Conservation (phyloP, 2,797 vertebrate genomes). For the Pantherophis alleghaniensis region DNA sequence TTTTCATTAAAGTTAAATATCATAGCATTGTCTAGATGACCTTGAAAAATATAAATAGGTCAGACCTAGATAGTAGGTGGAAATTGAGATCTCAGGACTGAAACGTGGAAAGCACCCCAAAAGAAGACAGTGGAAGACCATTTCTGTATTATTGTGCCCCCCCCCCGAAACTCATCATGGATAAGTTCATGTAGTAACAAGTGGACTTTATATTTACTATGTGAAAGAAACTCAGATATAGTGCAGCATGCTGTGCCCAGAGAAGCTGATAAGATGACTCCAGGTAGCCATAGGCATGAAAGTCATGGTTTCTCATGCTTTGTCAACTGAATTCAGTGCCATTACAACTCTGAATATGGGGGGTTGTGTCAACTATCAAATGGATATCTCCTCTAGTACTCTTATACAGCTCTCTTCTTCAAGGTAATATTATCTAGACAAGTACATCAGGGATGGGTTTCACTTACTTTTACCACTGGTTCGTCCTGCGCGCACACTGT, state of each 20-base stretch:
- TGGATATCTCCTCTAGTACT: neutral
- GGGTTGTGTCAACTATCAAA: neutral
- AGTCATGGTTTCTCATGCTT: too few species aligned
- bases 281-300: too few species aligned
- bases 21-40: neutral
- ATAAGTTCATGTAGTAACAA: neutral
- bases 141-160: neutral
- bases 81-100: neutral
- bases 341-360: neutral
- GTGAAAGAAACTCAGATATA: neutral
- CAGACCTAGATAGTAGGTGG: neutral
- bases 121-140: neutral
- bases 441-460: too few species aligned
- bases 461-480: too few species aligned
- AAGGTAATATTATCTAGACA: neutral
- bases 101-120: neutral
- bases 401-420: too few species aligned
- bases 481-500: too few species aligned
- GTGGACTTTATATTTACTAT: neutral
- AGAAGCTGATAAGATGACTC: neutral
- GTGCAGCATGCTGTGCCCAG: neutral
- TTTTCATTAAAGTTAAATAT: neutral
- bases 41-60: neutral
- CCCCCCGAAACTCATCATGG: neutral
- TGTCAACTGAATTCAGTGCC: neutral